Conservation (phyloP, 2,888 invertebrate species). For the Xylota segnis region DNA sequence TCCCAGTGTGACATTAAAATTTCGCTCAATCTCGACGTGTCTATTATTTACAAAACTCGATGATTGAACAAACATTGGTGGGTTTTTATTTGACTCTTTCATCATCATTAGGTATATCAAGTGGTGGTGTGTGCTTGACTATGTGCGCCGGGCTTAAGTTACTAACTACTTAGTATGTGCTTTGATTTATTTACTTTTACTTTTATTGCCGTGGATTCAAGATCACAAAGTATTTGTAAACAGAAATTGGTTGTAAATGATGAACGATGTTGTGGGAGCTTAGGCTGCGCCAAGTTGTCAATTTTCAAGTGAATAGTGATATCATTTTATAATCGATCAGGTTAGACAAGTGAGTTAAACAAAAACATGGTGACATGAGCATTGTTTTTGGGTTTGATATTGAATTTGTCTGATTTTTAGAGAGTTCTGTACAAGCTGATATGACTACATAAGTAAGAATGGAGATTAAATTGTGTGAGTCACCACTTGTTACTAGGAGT, state of each 20-base stretch:
- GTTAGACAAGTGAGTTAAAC: no score
- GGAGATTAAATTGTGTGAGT: not conserved
- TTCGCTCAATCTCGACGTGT: constrained; percentile 26
- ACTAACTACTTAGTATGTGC: constrained; percentile 11
- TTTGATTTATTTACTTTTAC: constrained; percentile 58
- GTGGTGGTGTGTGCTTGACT: constrained; percentile 18
- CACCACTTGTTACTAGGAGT: not conserved
- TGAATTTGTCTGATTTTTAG: not conserved
- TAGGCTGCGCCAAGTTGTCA: not conserved
- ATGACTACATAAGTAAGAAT: not conserved
- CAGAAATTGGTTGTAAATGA: constrained; percentile 6
- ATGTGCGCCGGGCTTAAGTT: constrained; percentile 37
- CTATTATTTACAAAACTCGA: constrained; percentile 53
- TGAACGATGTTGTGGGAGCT: not conserved
- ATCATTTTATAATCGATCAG: not conserved
- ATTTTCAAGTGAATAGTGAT: not conserved
- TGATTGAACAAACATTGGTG: constrained; percentile 47
- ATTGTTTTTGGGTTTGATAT: no score
- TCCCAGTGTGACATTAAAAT: constrained; percentile 20
- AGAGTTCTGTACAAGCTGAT: not conserved
- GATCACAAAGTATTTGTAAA: constrained; percentile 19
- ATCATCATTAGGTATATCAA: not conserved
- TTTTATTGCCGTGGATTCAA: constrained; percentile 32
- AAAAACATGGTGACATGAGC: no score
- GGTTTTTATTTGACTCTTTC: constrained; percentile 24